Base-by-base conservation (phyloP, 2,113 vertebrate species). In the Excalfactoria chinensis region DNA sequence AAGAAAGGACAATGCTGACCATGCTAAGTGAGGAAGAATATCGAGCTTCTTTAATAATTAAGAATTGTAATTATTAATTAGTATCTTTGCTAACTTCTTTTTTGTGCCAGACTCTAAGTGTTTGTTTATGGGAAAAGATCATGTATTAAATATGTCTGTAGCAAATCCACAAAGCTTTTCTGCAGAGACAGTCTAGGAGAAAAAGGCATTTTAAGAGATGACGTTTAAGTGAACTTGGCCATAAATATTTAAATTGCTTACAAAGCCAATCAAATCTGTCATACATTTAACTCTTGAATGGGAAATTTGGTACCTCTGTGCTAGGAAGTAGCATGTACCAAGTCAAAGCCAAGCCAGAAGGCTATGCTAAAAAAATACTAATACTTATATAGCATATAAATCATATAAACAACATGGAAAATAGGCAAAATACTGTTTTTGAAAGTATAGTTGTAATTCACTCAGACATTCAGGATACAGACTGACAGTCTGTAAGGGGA, bases 201-300 rank as follows among this genome's bases (percentile, higher is more conserved):
- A 86, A 95, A 92, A 59, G 90, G 60, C 56, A 93, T 92, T 95
- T 74, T 81, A 60, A 84, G 69, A 53, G 20, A 86, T 69, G 28
- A 86, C 1, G 0, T 87, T 87, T 56, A 74, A 94, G 69, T 19
- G 7, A 94, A 88, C 26, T 69, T 58, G 58, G 80, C 73, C 94
- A 94, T 81, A 90, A 94, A 91, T 91, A 93, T 86, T 94, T 80
- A 69, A 86, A 84, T 88, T 94, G 66, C 90, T 94, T 72, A 40
- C 53, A 81, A 86, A 94, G 93, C 4, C 0, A 81, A 81, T 60
- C 30, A 59, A 74, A 84, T 90, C 68, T 64, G 62, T 88, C 80
- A 68, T n/a, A 69, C 75, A 66, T 74, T 91, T 81, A 78, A 86
- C 62, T 90, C 76, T 90, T 69, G 69, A n/a, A 41, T 28, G 48